These are phyloP conservation scores for Saccostrea cuccullata DNA, from an alignment of 1,140 invertebrate species.

Conservation along the genomic window DNA sequence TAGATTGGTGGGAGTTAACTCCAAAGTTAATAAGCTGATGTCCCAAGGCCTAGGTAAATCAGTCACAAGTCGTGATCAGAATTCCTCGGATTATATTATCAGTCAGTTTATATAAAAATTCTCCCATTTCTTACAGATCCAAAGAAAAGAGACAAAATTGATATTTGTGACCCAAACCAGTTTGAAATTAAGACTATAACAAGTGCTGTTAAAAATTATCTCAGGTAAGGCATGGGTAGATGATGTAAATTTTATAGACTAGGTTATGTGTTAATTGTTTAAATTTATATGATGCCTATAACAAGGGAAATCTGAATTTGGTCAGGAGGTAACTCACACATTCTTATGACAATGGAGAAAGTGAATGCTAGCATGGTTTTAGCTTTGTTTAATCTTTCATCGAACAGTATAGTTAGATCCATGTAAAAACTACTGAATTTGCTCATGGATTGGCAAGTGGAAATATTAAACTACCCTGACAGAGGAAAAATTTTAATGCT, in stretches of 20 bases:
- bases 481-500: too few species aligned
- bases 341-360: too few species aligned
- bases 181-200: constrained; percentile 98
- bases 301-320: too few species aligned
- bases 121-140: constrained; percentile 67
- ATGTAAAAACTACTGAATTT: too few species aligned
- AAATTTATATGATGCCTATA: too few species aligned
- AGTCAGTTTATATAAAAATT: background rate
- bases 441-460: too few species aligned
- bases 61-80: background rate
- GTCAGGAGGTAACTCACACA: too few species aligned
- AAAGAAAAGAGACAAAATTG: constrained; percentile 80
- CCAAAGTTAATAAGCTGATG: constrained; percentile 94
- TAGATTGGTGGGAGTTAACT: constrained; percentile 94
- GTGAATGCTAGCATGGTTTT: too few species aligned
- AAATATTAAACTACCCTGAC: too few species aligned
- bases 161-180: constrained; percentile 88
- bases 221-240: constrained; percentile 79
- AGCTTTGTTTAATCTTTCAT: too few species aligned
- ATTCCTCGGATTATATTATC: background rate
- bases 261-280: background rate
- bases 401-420: too few species aligned
- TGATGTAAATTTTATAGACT: too few species aligned
- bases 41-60: constrained; percentile 79
- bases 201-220: constrained; percentile 95